phyloP scores from a whole-genome alignment of 2,888 invertebrate species.

The Lottia scabra region DNA sequence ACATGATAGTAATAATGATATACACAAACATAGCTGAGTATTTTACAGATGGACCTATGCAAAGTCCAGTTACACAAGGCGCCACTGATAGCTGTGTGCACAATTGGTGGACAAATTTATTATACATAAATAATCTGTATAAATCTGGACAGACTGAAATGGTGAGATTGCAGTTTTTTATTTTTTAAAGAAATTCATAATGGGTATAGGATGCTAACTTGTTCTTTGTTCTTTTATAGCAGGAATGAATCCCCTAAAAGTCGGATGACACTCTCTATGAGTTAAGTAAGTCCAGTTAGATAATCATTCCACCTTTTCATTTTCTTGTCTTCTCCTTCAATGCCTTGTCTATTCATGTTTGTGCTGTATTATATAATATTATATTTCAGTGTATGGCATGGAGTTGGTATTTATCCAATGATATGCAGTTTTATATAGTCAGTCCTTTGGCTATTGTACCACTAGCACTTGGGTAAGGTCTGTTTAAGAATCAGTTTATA shows the following conservation, averaged over 20 bases:
- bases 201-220: too few relatives aligned
- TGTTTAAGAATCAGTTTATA: too few relatives aligned
- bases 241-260: too few relatives aligned
- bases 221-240: too few relatives aligned
- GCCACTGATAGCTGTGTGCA: constrained; percentile 44
- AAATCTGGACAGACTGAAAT: constrained; percentile 27
- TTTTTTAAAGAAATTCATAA: too few relatives aligned
- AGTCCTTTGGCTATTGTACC: constrained; percentile 51
- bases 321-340: too few relatives aligned
- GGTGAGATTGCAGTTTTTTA: too few relatives aligned
- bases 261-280: too few relatives aligned
- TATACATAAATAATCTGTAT: constrained; percentile 61
- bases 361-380: too few relatives aligned
- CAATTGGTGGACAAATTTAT: constrained; percentile 60
- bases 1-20: constrained; percentile 51
- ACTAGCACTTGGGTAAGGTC: constrained; percentile 27
- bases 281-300: too few relatives aligned
- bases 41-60: constrained; percentile 54
- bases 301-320: too few relatives aligned
- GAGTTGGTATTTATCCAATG: constrained; percentile 61
- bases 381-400: constrained; percentile 61
- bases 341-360: too few relatives aligned
- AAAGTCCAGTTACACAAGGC: constrained; percentile 29
- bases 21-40: constrained; percentile 51
- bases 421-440: constrained; percentile 62